phyloP scores from a whole-genome alignment of 2,113 vertebrate species.

The Murina feae region DNA sequence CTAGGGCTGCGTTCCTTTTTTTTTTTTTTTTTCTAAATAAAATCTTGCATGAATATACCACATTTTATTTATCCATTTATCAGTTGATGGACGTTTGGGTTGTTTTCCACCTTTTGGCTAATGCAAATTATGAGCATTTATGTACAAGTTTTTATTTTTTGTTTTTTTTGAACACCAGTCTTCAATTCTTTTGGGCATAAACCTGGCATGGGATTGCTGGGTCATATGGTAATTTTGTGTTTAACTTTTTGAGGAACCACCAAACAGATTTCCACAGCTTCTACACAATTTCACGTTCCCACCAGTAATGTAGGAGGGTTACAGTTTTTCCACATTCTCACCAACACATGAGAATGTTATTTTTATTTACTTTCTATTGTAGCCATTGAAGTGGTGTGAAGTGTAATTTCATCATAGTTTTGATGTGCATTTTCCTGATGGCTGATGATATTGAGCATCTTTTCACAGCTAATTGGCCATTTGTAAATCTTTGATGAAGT shows the following conservation, averaged over 20 bases:
- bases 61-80: not conserved
- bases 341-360: not conserved
- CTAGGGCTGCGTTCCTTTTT: too few relatives aligned
- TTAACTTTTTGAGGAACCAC: not conserved
- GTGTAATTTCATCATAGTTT: not conserved
- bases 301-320: not conserved
- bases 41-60: not conserved
- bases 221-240: constrained; percentile 12
- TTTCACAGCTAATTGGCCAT: not conserved
- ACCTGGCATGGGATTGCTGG: not conserved
- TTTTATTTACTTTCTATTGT: not conserved
- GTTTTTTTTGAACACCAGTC: not conserved
- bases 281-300: not conserved
- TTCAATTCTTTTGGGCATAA: not conserved
- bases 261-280: not conserved
- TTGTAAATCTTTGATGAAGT: constrained; percentile 22
- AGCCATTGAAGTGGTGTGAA: not conserved
- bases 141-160: not conserved
- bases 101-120: constrained; percentile 7
- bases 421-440: not conserved
- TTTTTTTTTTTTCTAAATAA: constrained; percentile 5
- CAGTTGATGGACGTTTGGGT: not conserved
- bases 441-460: not conserved
- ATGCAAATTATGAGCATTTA: not conserved
- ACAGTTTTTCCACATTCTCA: not conserved